Base-by-base conservation (phyloP, 2,888 invertebrate genomes). In the Celastrina argiolus region DNA sequence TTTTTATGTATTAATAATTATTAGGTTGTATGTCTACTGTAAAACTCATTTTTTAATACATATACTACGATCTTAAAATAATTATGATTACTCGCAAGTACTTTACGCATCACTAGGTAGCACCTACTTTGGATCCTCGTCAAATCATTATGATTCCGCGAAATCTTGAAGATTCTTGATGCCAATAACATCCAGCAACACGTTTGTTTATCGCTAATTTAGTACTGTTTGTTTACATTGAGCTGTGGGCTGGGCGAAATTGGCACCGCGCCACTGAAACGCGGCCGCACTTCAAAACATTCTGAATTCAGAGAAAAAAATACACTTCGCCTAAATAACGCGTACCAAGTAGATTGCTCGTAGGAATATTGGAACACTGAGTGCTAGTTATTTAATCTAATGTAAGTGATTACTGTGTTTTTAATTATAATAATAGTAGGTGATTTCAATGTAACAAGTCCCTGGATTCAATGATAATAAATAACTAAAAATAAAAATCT, bases 261-360 rank as follows among this genome's bases (percentile, higher is more conserved):
- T 84, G 84, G 85, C 86, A 82, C 72, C 66, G 69, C 75, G 85
- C 86, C 85, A 84, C 74, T 77, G 78, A 79, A 81, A 79, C 81
- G 81, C 84, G 82, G 81, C 81, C 84, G 80, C 78, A 78, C 82
- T 83, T 78, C 80, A 82, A 85, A 86, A 85, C 86, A 84, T 80
- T 78, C 79, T 72, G 77, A 80, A 80, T 85, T 85, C 82, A 79
- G 77, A 78, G 78, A 78, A 83, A 85, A 84, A 83, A 81, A 80
- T 78, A 77, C 64, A 69, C 56, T 67, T 31, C 45, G 65, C 66
- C 31, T 39, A 63, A 66, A 36, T 61, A 63, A 56, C 64, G 67
- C 67, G 66, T 58, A 67, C 63, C 56, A 58, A 56, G 65, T 42
- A 59, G 69, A 67, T 66, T 64, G 61, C 59, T 16, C 36, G 63